Evolutionary conservation across 2,888 invertebrate genomes (phyloP), one percentile per base, ranked within the genome.

Genomic region (Andrena camellia): DNA sequence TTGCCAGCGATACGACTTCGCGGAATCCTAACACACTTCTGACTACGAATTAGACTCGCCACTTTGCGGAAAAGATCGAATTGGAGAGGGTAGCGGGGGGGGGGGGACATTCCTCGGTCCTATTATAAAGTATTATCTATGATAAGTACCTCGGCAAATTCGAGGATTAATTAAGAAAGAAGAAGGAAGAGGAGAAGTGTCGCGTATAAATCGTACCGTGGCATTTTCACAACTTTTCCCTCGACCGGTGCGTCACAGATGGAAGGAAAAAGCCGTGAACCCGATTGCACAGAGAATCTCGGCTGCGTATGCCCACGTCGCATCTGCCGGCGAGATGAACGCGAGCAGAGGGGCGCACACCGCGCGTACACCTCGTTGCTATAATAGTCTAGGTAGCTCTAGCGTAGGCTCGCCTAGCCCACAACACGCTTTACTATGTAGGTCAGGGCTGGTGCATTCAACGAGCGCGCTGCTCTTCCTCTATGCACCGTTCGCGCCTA

Each of bases 381-480:
- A 90, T 90, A 90, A 90, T 90, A 82, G 88, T 82, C 88, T 89
- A 90, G 85, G 89, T 90, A 88, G 89, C 86, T 88, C 85, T 88
- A 89, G 90, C 90, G 91, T 91, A 92, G 89, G 91, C 90, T 89
- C 88, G 92, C 91, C 92, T 92, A 93, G 93, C 91, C 92, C 91
- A 92, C 93, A 92, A 92, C 92, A 90, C 92, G 91, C 88, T 93
- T 92, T 92, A 93, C 93, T 93, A 94, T 94, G 93, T 94, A 93
- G 94, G 94, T 94, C 94, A 94, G 93, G 94, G 93, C 93, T 94
- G 93, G 90, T 92, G 93, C 93, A 93, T 93, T 93, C 93, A 93
- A 90, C 91, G 92, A 92, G 92, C 92, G 89, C 87, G 88, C 90
- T 90, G 91, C 91, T 92, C 92, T 93, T 92, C 93, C 92, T 92